Conservation (phyloP, 2,888 invertebrate species). For the Idaea biselata region DNA sequence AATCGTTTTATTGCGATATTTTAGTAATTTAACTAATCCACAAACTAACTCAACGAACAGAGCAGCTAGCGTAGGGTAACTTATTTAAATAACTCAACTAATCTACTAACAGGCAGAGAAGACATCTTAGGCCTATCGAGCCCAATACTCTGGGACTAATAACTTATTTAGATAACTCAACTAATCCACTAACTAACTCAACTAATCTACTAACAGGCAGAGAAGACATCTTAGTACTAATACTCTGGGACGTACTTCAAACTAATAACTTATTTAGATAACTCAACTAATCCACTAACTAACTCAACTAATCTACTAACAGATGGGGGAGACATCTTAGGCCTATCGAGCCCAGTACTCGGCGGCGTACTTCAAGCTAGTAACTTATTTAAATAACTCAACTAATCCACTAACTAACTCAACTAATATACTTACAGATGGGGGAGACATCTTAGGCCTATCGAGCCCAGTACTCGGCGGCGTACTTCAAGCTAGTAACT, state of each 20-base stretch:
- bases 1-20: too few relatives aligned
- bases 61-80: too few relatives aligned
- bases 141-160: conserved; percentile 68
- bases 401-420: conserved; percentile 6
- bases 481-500: conserved; percentile 45
- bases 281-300: conserved; percentile 12
- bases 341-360: conserved; percentile 67
- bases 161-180: background rate
- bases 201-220: conserved; percentile 55
- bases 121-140: conserved; percentile 72
- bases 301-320: conserved; percentile 32
- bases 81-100: conserved; percentile 30
- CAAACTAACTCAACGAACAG: too few relatives aligned
- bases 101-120: conserved; percentile 62
- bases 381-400: background rate
- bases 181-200: conserved; percentile 17
- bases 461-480: conserved; percentile 71
- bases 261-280: background rate
- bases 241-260: conserved; percentile 63
- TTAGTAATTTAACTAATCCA: conserved; percentile 5
- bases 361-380: conserved; percentile 60
- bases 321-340: conserved; percentile 76
- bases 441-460: conserved; percentile 73
- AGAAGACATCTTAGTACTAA: conserved; percentile 73
- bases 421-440: conserved; percentile 47